Percentiles rank a stretch among this genome's conserved stretches.
These are phyloP conservation scores for Xylocopa sonorina DNA, from an alignment of 1,140 invertebrate genomes.

Conservation along the genomic window DNA sequence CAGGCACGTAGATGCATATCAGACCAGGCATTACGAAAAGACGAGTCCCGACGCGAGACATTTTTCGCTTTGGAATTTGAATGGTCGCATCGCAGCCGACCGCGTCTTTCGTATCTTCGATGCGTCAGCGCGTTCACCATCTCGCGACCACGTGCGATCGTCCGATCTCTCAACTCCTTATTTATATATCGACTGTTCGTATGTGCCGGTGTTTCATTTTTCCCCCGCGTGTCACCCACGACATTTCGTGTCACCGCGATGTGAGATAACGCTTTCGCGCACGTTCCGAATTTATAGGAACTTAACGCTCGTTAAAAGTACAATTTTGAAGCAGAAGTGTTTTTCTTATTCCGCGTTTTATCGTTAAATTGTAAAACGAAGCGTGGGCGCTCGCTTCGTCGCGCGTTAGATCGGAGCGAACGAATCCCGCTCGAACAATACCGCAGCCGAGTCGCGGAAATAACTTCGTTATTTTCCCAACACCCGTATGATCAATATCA, in stretches of 20 bases:
- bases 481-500: conserved; percentile 52
- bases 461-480: conserved; percentile 58
- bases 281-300: too few relatives aligned
- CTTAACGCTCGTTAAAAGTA: too few relatives aligned
- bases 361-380: neutral
- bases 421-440: conserved; percentile 3
- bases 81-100: conserved; percentile 56
- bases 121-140: conserved; percentile 65
- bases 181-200: neutral
- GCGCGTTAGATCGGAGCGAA: neutral
- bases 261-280: too few relatives aligned
- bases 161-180: neutral
- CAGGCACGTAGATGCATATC: conserved; percentile 81
- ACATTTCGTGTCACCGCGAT: too few relatives aligned
- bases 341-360: neutral
- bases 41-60: conserved; percentile 67
- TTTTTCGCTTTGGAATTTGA: conserved; percentile 71
- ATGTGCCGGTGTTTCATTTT: too few relatives aligned
- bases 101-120: conserved; percentile 7
- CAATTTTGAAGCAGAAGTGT: too few relatives aligned
- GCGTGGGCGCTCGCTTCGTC: neutral
- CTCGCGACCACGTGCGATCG: neutral
- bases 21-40: conserved; percentile 76
- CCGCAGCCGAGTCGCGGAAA: conserved; percentile 34
- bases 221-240: too few relatives aligned